phyloP scores from a whole-genome alignment of 2,888 invertebrate species.

The Agriopis leucophaearia region DNA sequence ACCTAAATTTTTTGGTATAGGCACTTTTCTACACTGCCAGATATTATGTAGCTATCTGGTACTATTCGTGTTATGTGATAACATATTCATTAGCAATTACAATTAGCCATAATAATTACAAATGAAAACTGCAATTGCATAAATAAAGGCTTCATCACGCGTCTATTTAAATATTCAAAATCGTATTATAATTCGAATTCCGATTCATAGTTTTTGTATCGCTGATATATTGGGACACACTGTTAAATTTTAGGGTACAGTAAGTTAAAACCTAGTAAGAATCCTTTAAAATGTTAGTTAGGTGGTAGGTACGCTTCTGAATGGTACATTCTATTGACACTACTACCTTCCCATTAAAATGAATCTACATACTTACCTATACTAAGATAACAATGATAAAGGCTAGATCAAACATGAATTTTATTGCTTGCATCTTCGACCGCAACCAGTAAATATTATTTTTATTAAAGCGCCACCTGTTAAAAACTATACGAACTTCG shows the following conservation, averaged over 20 bases:
- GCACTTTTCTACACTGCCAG: too few species aligned
- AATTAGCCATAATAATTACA: constrained; percentile 68
- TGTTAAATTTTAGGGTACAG: neutral
- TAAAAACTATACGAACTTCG: constrained; percentile 6
- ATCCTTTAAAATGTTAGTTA: too few species aligned
- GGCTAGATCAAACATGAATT: too few species aligned
- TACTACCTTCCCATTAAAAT: too few species aligned
- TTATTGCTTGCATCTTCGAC: too few species aligned
- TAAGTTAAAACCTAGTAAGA: too few species aligned
- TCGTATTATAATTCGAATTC: constrained; percentile 74
- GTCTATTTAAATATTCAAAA: constrained; percentile 71
- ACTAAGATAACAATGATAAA: too few species aligned
- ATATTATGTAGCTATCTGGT: neutral
- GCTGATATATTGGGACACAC: neutral
- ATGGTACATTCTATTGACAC: too few species aligned
- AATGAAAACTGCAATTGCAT: constrained; percentile 72
- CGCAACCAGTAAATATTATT: neutral
- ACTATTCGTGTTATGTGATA: constrained; percentile 27
- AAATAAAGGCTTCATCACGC: constrained; percentile 69
- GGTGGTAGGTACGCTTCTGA: too few species aligned
- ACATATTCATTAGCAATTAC: constrained; percentile 61
- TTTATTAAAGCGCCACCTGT: constrained; percentile 22
- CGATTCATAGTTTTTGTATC: constrained; percentile 60
- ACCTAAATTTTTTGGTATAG: too few species aligned
- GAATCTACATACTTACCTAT: too few species aligned